phyloP scores from a whole-genome alignment of 2,797 vertebrate genomes.

The Anniella stebbinsi region DNA sequence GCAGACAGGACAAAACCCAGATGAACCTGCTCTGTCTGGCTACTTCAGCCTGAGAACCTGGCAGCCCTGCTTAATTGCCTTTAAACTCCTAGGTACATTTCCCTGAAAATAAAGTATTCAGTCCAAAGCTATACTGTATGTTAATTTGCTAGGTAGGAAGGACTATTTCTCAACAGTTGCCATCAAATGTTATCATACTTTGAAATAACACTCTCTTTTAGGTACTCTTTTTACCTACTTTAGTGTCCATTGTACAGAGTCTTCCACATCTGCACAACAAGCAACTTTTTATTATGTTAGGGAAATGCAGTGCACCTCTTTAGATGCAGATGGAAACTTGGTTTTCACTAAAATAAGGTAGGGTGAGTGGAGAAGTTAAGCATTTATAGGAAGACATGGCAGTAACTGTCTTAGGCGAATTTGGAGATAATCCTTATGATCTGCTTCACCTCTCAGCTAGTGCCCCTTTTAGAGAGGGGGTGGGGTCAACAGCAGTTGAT shows the following conservation, averaged over 20 bases:
- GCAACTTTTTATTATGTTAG: background rate
- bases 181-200: no score
- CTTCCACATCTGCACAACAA: no score
- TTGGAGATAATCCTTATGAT: background rate
- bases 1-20: background rate
- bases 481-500: background rate
- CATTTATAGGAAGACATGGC: background rate
- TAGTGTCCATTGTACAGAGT: no score
- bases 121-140: no score
- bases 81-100: no score
- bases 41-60: background rate
- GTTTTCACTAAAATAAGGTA: background rate
- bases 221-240: no score
- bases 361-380: background rate
- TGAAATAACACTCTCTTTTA: no score
- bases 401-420: background rate
- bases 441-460: background rate
- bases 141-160: no score
- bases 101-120: no score
- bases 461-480: background rate
- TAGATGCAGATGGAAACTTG: background rate
- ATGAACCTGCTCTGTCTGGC: background rate
- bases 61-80: background rate
- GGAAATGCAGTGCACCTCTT: background rate
- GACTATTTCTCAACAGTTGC: no score